Conservation (phyloP, 1,140 invertebrate species). For the Papilio helenus region DNA sequence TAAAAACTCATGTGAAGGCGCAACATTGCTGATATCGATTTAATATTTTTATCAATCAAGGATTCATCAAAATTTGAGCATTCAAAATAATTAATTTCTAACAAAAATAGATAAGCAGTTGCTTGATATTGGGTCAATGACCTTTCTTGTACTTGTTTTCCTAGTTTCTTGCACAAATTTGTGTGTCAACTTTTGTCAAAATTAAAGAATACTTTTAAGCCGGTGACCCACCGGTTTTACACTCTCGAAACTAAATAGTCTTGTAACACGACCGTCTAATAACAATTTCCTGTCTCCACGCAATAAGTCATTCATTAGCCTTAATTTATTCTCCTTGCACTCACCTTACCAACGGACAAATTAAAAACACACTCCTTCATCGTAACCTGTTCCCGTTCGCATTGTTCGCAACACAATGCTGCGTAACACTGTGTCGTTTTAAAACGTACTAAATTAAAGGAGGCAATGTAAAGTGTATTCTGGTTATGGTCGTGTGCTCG, state of each 20-base stretch:
- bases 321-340: constrained; percentile 79
- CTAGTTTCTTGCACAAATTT: neutral
- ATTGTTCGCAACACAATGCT: constrained; percentile 51
- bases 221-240: neutral
- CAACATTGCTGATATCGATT: neutral
- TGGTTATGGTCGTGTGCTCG: constrained; percentile 49
- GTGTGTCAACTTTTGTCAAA: neutral
- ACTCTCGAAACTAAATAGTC: constrained; percentile 44
- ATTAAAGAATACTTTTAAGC: neutral
- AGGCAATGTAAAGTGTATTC: constrained; percentile 59
- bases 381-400: constrained; percentile 43
- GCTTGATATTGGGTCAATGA: neutral
- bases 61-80: neutral
- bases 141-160: neutral
- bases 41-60: neutral
- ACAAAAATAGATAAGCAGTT: neutral
- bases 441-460: constrained; percentile 53
- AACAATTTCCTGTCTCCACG: constrained; percentile 77
- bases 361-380: constrained; percentile 39
- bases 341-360: constrained; percentile 64
- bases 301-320: constrained; percentile 81
- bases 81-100: neutral
- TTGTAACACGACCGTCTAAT: constrained; percentile 67
- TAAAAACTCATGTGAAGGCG: neutral
- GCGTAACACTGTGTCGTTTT: constrained; percentile 44